Conservation (phyloP, 2,797 vertebrate species). For the Eospalax fontanierii region DNA sequence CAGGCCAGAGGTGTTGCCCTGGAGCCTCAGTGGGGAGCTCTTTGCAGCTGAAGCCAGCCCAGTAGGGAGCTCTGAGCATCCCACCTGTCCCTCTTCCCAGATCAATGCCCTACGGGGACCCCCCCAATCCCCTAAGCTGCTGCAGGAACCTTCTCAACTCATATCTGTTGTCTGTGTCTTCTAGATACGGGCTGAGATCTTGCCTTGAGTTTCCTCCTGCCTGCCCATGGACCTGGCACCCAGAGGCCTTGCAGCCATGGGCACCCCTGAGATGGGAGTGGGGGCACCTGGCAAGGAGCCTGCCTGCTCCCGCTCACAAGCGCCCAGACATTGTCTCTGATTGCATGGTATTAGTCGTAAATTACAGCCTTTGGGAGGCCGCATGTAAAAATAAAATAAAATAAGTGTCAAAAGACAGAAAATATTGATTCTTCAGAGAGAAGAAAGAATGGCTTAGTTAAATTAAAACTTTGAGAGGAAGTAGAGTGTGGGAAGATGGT, state of each 20-base stretch:
- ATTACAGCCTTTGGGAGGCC: constrained; percentile 90
- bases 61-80: not conserved
- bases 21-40: not conserved
- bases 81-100: not conserved
- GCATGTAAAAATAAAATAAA: constrained; percentile 90
- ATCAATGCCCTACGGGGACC: not conserved
- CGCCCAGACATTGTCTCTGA: constrained; percentile 90
- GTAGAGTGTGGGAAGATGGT: constrained; percentile 30
- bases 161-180: not conserved
- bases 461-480: constrained; percentile 87
- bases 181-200: not conserved
- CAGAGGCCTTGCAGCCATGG: constrained; percentile 26
- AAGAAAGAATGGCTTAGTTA: constrained; percentile 87
- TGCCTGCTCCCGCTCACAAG: constrained; percentile 85
- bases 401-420: constrained; percentile 91
- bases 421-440: constrained; percentile 87
- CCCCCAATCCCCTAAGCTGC: not conserved
- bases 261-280: constrained; percentile 61
- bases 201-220: not conserved
- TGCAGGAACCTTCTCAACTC: not conserved
- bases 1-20: not conserved
- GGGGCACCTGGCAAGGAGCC: constrained; percentile 87
- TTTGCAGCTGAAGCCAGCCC: not conserved
- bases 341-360: constrained; percentile 90
- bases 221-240: not conserved